A percentile compares a stretch with the other conserved stretches of the same genome.
These are phyloP conservation scores for Caerostris extrusa DNA, from an alignment of 1,140 invertebrate genomes.

Conservation along the genomic window DNA sequence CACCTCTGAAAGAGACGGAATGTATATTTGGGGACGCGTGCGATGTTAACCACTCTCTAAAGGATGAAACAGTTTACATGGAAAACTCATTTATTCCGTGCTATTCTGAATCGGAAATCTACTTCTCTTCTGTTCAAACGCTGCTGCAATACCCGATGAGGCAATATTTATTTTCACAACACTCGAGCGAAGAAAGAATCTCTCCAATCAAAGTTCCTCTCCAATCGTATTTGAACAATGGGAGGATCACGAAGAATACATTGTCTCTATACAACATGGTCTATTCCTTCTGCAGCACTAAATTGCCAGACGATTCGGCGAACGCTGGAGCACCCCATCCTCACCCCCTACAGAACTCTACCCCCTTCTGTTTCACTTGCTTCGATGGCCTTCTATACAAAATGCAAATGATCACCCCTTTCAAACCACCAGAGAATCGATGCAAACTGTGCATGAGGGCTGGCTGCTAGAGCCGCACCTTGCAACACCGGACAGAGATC, in stretches of 20 bases:
- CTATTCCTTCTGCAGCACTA: background rate
- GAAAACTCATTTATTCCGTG: no score
- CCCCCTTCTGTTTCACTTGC: background rate
- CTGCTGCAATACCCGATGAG: background rate
- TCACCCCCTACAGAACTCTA: background rate
- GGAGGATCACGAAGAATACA: background rate
- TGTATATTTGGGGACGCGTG: no score
- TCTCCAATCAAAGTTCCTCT: no score
- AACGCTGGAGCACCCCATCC: background rate
- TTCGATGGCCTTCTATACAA: background rate
- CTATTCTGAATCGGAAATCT: background rate
- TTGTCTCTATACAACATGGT: background rate
- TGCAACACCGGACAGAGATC: conserved; percentile 17
- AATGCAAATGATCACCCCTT: conserved; percentile 29
- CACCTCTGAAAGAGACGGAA: no score
- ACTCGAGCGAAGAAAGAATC: background rate
- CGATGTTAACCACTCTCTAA: no score
- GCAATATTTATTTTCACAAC: background rate
- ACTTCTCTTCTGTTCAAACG: background rate
- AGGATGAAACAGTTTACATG: no score
- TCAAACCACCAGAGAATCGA: background rate
- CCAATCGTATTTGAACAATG: background rate
- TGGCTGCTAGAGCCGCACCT: background rate
- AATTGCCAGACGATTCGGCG: background rate
- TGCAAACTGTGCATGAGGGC: conserved; percentile 16